Evolutionary conservation across 2,797 vertebrate species (phyloP).

Genomic region (Scyliorhinus canicula): DNA sequence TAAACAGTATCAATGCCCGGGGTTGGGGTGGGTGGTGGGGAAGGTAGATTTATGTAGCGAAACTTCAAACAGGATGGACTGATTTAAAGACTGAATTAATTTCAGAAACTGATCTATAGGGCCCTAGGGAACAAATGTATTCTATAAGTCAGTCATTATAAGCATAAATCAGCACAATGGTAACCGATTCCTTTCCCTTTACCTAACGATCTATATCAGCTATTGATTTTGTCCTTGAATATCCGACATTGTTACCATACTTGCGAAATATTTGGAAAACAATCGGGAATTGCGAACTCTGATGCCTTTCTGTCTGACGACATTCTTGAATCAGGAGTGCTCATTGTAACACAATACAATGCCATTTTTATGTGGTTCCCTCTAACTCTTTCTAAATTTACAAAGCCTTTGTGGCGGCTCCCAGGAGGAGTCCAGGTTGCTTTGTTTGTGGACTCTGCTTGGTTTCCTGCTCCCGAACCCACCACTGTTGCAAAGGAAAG

Average conservation of each 20-base stretch:
- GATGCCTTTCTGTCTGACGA: constrained; percentile 29
- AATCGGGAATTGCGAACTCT: neutral
- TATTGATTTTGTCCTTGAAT: constrained; percentile 38
- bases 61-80: neutral
- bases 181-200: neutral
- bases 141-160: neutral
- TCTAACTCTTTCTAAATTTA: constrained; percentile 31
- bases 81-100: constrained; percentile 17
- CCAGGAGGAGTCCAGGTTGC: constrained; percentile 23
- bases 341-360: constrained; percentile 37
- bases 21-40: no score
- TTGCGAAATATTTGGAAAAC: constrained; percentile 9
- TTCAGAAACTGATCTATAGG: neutral
- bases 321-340: neutral
- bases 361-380: neutral
- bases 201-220: constrained; percentile 22
- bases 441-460: neutral
- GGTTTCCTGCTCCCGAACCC: neutral
- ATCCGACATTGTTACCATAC: constrained; percentile 31
- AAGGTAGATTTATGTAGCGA: neutral
- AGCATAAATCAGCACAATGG: neutral
- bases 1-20: neutral
- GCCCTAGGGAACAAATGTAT: neutral
- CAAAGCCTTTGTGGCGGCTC: constrained; percentile 4
- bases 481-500: neutral